Evolutionary conservation across 1,140 invertebrate species (phyloP), one percentile per base, ranked within the genome.

Genomic region (Dendroctonus valens): DNA sequence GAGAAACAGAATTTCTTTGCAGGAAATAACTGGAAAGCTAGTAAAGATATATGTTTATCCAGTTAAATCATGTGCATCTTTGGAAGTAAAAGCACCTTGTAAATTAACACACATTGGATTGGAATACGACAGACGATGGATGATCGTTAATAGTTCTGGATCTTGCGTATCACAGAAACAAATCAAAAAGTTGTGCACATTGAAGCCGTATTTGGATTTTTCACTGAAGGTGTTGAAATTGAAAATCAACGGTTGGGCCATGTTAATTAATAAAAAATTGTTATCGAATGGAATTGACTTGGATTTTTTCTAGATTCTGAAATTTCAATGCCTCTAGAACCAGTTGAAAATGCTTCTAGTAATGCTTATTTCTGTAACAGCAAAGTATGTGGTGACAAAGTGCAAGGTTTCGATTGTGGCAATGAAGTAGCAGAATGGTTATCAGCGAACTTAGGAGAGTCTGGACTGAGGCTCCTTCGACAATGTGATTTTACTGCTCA

Each of bases 21-120:
- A 67, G 65, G 40, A 50, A 12, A 51, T 61, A 26, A 52, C 7
- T 12, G 71, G 67, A 42, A 59, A 57, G 63, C 76, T 87, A 49
- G 76, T 82, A 14, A 81, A 88, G 74, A 87, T 98, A 57, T 91
- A 87, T 75, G 81, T 98, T 52, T 99, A 93, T 81, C 96, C 96
- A 3, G 85, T 98, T 2, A 99, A 99, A 81, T 98, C 96, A 0
- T 97, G 95, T 81, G 91, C 84, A 3, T 86, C 88, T 41, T 90
- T 90, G 69, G 83, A 88, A 77, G 81, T 92, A 51, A 71, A 80
- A 60, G 58, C 75, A 60, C 79, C 78, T n/a, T 97, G 94, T 93
- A 80, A 81, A 42, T 78, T 96, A 41, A 86, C 85, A 26, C 68
- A 75, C 0, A 87, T 85, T 72, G 95, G 95, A 1, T 81, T 98